phyloP scores from a whole-genome alignment of 2,113 vertebrate genomes.

The Acanthisitta chloris region DNA sequence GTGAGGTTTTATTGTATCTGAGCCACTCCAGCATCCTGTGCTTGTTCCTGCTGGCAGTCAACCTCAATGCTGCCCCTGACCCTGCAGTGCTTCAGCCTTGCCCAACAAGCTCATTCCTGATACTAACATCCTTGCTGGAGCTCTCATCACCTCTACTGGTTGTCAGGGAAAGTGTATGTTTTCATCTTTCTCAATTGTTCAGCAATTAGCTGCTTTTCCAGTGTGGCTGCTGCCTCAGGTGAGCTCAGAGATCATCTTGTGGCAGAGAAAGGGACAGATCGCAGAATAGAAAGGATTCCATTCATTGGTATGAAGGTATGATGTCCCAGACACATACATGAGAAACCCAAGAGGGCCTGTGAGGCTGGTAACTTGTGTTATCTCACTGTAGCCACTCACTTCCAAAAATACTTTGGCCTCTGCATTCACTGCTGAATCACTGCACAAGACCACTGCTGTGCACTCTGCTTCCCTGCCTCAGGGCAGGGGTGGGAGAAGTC shows the following conservation, averaged over 20 bases:
- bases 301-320: background rate
- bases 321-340: fast-evolving
- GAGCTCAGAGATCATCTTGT: background rate
- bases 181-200: background rate
- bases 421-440: background rate
- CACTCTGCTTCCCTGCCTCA: background rate
- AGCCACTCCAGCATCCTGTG: background rate
- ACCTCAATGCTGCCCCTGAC: background rate
- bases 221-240: background rate
- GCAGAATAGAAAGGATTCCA: background rate
- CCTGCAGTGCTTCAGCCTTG: background rate
- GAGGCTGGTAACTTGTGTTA: background rate
- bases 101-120: background rate
- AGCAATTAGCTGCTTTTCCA: background rate
- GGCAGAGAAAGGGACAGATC: background rate
- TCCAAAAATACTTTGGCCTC: background rate
- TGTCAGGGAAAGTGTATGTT: background rate
- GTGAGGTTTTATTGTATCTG: background rate
- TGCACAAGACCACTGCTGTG: background rate
- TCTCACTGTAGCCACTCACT: background rate
- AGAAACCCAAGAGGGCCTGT: background rate
- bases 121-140: background rate
- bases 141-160: background rate
- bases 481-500: background rate
- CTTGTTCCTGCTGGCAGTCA: background rate